Evolutionary conservation across 2,888 invertebrate species (phyloP).

Genomic region (Catocala fraxini): DNA sequence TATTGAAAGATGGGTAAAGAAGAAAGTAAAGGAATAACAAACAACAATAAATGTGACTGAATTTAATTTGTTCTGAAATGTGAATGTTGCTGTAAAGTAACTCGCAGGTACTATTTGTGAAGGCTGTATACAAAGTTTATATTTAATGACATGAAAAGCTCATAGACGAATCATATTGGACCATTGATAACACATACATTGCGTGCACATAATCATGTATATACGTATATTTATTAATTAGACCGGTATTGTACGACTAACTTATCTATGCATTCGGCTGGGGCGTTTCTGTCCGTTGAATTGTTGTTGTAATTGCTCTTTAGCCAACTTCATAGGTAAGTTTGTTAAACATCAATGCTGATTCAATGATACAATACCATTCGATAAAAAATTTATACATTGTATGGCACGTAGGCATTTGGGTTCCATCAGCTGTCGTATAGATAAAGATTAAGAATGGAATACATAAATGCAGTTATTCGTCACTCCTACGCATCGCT

Average conservation of each 20-base stretch:
- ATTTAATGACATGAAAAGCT: slow-evolving; percentile 14
- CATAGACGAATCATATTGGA: slow-evolving; percentile 19
- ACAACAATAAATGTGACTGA: slow-evolving; percentile 72
- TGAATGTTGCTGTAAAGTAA: slow-evolving; percentile 65
- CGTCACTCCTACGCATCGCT: slow-evolving; percentile 9
- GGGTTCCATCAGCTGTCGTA: slow-evolving; percentile 6
- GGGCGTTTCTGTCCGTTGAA: too few relatives aligned
- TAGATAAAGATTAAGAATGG: slow-evolving; percentile 12
- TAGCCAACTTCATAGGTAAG: too few relatives aligned
- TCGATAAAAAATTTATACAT: slow-evolving; percentile 14
- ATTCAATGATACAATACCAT: slow-evolving; percentile 30
- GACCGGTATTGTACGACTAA: too few relatives aligned
- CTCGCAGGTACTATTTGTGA: slow-evolving; percentile 20
- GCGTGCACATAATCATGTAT: too few relatives aligned
- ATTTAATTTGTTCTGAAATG: slow-evolving; percentile 80
- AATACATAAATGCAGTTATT: slow-evolving; percentile 26
- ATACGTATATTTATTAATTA: too few relatives aligned
- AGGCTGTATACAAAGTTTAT: slow-evolving; percentile 11
- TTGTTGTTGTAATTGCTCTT: too few relatives aligned
- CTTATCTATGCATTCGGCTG: too few relatives aligned
- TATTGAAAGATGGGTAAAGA: neutral
- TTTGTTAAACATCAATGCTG: too few relatives aligned
- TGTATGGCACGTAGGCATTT: slow-evolving; percentile 29
- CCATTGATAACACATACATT: slow-evolving; percentile 18
- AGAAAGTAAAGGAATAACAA: slow-evolving; percentile 34